Percentiles rank a stretch among this genome's conserved stretches.
Conservation (phyloP, 2,113 vertebrate species). For the Nestor notabilis region DNA sequence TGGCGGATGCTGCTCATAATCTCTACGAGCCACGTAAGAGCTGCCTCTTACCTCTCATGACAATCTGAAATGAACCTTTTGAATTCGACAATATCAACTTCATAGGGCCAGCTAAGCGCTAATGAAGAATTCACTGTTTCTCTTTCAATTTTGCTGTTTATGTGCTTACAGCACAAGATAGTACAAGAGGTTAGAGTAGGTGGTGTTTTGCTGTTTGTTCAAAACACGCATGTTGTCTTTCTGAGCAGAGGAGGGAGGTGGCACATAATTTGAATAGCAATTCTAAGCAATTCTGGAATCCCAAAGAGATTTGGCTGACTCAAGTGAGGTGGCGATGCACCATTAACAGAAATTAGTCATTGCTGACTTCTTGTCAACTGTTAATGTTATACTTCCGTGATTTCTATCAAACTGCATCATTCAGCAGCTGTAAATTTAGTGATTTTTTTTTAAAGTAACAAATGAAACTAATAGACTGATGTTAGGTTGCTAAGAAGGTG, state of each 20-base stretch:
- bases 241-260: not conserved
- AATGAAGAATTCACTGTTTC: not conserved
- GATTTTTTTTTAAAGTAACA: not conserved
- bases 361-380: not conserved
- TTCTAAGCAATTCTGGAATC: not conserved
- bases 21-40: constrained; percentile 88
- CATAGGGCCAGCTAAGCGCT: not conserved
- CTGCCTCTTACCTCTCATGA: not conserved
- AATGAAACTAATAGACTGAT: not conserved
- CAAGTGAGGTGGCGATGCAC: not conserved
- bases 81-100: not conserved
- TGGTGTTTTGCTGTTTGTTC: not conserved
- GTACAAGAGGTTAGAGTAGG: not conserved
- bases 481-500: not conserved
- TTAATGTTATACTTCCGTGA: not conserved
- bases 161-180: not conserved
- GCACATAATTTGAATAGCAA: not conserved
- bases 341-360: not conserved
- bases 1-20: constrained; percentile 95
- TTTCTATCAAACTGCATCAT: not conserved
- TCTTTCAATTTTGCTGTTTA: not conserved
- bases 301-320: not conserved
- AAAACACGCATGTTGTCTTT: not conserved
- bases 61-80: not conserved
- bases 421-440: not conserved